Percentiles rank a stretch among this genome's conserved stretches.
Evolutionary conservation across 2,113 vertebrate genomes (phyloP).

Genomic region (Carettochelys insculpta): DNA sequence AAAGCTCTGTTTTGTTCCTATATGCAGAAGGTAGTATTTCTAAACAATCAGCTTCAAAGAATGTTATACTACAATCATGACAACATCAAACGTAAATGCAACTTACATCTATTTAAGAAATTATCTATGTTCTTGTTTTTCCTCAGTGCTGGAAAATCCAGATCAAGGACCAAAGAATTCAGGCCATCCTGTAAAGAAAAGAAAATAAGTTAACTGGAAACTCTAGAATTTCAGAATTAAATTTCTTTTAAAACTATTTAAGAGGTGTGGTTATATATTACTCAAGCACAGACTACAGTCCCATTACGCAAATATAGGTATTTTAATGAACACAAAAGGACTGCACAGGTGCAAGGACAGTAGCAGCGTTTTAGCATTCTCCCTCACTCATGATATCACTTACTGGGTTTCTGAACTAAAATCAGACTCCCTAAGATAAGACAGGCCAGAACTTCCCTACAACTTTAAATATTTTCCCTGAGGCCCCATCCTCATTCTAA

Average conservation of each 20-base stretch:
- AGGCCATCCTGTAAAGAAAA: conserved; percentile 88
- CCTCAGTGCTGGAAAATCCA: conserved; percentile 96
- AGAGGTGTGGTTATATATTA: not conserved
- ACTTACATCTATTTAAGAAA: conserved; percentile 98
- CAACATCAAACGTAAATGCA: conserved; percentile 7
- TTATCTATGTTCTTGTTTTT: conserved; percentile 99
- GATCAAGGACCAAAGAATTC: conserved; percentile 95
- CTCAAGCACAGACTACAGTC: conserved; percentile 33
- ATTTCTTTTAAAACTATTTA: not conserved
- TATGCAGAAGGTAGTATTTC: no score
- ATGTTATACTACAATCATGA: not conserved
- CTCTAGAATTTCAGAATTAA: conserved; percentile 9
- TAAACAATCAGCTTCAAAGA: not conserved
- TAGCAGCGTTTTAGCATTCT: not conserved
- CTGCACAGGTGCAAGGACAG: not conserved
- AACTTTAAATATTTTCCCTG: not conserved
- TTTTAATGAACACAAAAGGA: not conserved
- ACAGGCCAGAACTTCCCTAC: not conserved
- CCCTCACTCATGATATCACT: not conserved
- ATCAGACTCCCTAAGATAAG: not conserved
- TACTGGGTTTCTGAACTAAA: not conserved
- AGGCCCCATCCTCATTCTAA: not conserved
- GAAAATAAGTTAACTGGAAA: conserved; percentile 38
- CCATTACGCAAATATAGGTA: conserved; percentile 39
- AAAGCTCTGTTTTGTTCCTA: not conserved